These are phyloP conservation scores for Thymelicus acteon DNA, from an alignment of 2,888 invertebrate genomes.

Conservation along the genomic window DNA sequence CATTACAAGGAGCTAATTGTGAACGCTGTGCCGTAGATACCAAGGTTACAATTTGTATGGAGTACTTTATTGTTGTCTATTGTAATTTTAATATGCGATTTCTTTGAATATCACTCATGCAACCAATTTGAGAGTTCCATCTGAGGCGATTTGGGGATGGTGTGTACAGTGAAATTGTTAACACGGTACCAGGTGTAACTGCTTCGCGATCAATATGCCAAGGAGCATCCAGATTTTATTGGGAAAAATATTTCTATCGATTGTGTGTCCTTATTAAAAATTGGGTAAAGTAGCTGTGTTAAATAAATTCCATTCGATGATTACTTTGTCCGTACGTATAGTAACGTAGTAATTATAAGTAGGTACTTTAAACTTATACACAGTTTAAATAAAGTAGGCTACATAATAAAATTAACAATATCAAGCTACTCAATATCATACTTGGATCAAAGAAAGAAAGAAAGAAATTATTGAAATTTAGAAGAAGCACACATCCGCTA, in stretches of 20 bases:
- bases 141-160: constrained; percentile 6
- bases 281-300: too few relatives aligned
- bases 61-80: constrained; percentile 64
- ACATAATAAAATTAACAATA: too few relatives aligned
- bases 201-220: constrained; percentile 1
- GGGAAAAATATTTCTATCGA: not conserved
- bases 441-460: too few relatives aligned
- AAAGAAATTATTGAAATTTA: too few relatives aligned
- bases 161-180: constrained; percentile 12
- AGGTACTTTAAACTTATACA: too few relatives aligned
- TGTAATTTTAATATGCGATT: constrained; percentile 47
- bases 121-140: constrained; percentile 15
- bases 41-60: constrained; percentile 75
- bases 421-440: too few relatives aligned
- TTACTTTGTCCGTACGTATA: too few relatives aligned
- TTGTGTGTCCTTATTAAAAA: too few relatives aligned
- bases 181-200: constrained; percentile 13
- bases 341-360: too few relatives aligned
- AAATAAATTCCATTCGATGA: too few relatives aligned
- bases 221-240: not conserved
- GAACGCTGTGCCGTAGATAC: constrained; percentile 70
- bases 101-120: constrained; percentile 40
- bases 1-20: constrained; percentile 78
- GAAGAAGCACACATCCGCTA: too few relatives aligned
- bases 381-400: too few relatives aligned